Evolutionary conservation across 2,888 invertebrate genomes (phyloP).

Genomic region (Lobophora halterata): DNA sequence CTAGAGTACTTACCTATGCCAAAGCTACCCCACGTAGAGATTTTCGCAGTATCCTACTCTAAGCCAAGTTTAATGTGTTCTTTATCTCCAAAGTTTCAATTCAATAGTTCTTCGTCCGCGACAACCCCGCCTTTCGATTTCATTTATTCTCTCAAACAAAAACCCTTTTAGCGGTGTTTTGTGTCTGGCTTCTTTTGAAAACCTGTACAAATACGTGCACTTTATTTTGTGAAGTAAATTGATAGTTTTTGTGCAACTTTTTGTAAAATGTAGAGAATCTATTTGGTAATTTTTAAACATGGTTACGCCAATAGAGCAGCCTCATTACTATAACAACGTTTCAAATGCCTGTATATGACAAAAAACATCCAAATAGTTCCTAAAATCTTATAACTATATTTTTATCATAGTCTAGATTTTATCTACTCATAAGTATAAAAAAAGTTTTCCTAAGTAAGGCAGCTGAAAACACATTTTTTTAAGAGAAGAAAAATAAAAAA

Average conservation of each 20-base stretch:
- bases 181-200: conserved; percentile 3
- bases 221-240: conserved; percentile 2
- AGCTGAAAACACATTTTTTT: conserved; percentile 27
- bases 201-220: conserved; percentile 4
- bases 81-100: conserved; percentile 36
- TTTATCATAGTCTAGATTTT: too few relatives aligned
- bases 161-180: conserved; percentile 18
- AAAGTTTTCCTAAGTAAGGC: too few relatives aligned
- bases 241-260: too few relatives aligned
- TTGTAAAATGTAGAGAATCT: too few relatives aligned
- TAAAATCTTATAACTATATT: too few relatives aligned
- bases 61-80: conserved; percentile 33
- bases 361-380: too few relatives aligned
- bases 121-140: conserved; percentile 32
- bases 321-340: too few relatives aligned
- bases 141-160: conserved; percentile 27
- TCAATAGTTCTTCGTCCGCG: conserved; percentile 32
- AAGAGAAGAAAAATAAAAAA: conserved; percentile 31
- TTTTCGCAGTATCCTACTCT: conserved; percentile 31
- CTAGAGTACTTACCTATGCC: too few relatives aligned
- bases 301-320: too few relatives aligned
- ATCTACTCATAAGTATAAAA: too few relatives aligned
- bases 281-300: too few relatives aligned
- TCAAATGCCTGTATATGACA: too few relatives aligned
- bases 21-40: conserved; percentile 13